A percentile compares a stretch with the other conserved stretches of the same genome.
Conservation (phyloP, 2,797 vertebrate species). For the Meriones psammophilus region DNA sequence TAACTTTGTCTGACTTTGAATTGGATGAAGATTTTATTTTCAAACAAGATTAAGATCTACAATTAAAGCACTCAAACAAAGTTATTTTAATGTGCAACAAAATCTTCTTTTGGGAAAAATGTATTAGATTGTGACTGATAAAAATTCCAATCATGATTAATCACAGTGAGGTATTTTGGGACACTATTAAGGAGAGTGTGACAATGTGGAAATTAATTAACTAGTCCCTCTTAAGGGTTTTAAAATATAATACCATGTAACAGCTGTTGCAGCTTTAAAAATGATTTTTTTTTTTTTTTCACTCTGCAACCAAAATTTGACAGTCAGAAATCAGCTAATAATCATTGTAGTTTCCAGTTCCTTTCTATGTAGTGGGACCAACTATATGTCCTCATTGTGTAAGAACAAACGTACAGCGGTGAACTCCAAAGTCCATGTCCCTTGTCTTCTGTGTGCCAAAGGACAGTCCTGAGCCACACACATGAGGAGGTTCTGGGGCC, state of each 20-base stretch:
- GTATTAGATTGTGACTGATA: constrained; percentile 86
- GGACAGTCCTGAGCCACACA: fast-evolving
- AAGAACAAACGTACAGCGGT: background rate
- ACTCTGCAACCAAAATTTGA: constrained; percentile 64
- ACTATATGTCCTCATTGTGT: background rate
- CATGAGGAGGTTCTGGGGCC: background rate
- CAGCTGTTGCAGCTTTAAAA: constrained; percentile 82
- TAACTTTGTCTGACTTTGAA: constrained; percentile 83
- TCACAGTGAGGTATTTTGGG: constrained; percentile 87
- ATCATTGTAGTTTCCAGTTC: constrained; percentile 77
- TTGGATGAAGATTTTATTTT: constrained; percentile 87
- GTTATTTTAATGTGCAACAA: constrained; percentile 86
- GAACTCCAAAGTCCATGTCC: background rate
- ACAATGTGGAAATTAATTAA: constrained; percentile 90
- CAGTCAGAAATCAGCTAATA: constrained; percentile 78
- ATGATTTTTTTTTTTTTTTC: constrained; percentile 78
- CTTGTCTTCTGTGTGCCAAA: fast-evolving
- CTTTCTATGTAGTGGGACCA: constrained; percentile 68
- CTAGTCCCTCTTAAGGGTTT: constrained; percentile 85
- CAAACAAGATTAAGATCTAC: constrained; percentile 88
- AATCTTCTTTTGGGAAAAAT: constrained; percentile 83
- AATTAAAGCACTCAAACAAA: constrained; percentile 87
- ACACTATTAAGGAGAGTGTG: constrained; percentile 86
- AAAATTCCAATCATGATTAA: constrained; percentile 90
- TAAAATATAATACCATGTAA: constrained; percentile 83